Percentiles rank a stretch among this genome's conserved stretches.
These are phyloP conservation scores for Cantharis nigra DNA, from an alignment of 2,888 invertebrate species.

Conservation along the genomic window DNA sequence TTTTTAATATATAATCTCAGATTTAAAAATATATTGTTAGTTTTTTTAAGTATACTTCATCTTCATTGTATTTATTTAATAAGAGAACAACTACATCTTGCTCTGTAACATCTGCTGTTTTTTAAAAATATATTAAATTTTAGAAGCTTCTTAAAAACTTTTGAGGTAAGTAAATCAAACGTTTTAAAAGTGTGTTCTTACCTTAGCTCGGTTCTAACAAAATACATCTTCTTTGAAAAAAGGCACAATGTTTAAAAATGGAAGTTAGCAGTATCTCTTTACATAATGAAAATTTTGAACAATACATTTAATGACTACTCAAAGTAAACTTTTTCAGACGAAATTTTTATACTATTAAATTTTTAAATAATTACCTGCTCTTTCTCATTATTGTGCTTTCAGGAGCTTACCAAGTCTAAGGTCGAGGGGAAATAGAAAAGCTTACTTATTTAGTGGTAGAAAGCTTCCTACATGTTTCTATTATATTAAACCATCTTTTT, in stretches of 20 bases:
- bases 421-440: background rate
- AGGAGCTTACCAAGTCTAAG: background rate
- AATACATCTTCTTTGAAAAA: background rate
- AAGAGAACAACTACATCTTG: background rate
- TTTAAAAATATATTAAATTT: background rate
- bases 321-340: background rate
- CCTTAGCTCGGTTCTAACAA: background rate
- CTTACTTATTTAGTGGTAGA: background rate
- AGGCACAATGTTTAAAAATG: background rate
- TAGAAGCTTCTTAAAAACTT: background rate
- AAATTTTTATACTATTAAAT: background rate
- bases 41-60: background rate
- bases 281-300: background rate
- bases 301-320: background rate
- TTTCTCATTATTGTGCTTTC: background rate
- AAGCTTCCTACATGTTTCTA: background rate
- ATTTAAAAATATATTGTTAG: background rate
- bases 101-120: background rate
- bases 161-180: background rate
- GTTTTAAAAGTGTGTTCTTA: background rate
- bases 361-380: background rate
- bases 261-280: background rate
- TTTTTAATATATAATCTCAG: background rate
- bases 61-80: background rate
- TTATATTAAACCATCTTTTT: background rate